Percentiles rank a stretch among this genome's conserved stretches.
These are phyloP conservation scores for Zaprionus taronus DNA, from an alignment of 1,140 invertebrate genomes.

Conservation along the genomic window DNA sequence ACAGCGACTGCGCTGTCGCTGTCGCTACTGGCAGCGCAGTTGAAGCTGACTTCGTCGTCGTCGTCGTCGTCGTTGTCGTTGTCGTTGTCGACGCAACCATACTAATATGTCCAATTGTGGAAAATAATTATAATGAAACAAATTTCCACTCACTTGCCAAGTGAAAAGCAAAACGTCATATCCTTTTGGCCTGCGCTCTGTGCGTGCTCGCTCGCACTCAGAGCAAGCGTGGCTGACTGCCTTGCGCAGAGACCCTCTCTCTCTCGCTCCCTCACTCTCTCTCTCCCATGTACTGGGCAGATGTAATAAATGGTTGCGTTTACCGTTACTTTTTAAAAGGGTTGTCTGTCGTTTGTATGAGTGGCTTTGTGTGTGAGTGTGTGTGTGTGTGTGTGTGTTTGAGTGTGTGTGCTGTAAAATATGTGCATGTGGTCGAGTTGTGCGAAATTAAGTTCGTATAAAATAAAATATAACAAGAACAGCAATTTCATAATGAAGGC, in stretches of 20 bases:
- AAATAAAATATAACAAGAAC: conserved; percentile 70
- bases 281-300: conserved; percentile 34
- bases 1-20: conserved; percentile 25
- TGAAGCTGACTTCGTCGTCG: background rate
- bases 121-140: conserved; percentile 85
- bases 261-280: conserved; percentile 13
- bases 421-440: conserved; percentile 64
- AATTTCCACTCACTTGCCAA: conserved; percentile 84
- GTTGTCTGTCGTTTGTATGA: conserved; percentile 60
- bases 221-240: background rate
- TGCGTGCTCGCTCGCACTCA: conserved; percentile 58
- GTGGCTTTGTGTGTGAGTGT: conserved; percentile 32
- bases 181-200: conserved; percentile 61
- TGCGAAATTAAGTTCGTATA: conserved; percentile 80
- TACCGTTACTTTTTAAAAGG: conserved; percentile 79
- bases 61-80: conserved; percentile 7
- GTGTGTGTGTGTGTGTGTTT: conserved; percentile 11
- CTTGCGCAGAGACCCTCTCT: background rate
- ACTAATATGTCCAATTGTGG: conserved; percentile 85
- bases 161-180: conserved; percentile 81
- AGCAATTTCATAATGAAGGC: conserved; percentile 64
- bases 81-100: conserved; percentile 73
- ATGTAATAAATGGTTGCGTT: conserved; percentile 81
- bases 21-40: conserved; percentile 19
- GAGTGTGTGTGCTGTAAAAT: conserved; percentile 52